Evolutionary conservation across 2,113 vertebrate species (phyloP).

Genomic region (Crypturellus undulatus): DNA sequence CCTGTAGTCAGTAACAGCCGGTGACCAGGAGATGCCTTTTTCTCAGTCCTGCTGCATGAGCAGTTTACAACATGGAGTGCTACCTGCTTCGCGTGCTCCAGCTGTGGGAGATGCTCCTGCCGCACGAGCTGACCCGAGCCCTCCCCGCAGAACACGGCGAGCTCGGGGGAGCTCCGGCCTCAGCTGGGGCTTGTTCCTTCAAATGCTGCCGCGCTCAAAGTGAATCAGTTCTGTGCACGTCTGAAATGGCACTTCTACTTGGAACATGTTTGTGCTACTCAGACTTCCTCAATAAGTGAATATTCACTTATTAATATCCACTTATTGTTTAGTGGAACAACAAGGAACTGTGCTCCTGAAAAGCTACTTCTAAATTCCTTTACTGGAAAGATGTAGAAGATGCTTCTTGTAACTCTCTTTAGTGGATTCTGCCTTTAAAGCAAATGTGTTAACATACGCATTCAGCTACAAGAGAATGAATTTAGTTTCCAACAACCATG

Average conservation of each 20-base stretch:
- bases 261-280: neutral
- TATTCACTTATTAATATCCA: neutral
- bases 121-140: slow-evolving; percentile 33
- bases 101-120: slow-evolving; percentile 61
- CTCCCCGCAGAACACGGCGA: neutral
- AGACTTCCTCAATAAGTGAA: neutral
- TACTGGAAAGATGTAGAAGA: neutral
- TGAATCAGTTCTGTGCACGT: slow-evolving; percentile 21
- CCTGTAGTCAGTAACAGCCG: slow-evolving; percentile 82
- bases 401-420: neutral
- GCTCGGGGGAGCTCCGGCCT: neutral
- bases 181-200: neutral
- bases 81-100: slow-evolving; percentile 56
- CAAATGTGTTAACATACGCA: neutral
- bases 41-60: slow-evolving; percentile 81
- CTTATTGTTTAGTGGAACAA: neutral
- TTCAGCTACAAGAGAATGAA: neutral
- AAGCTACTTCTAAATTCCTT: neutral
- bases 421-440: neutral
- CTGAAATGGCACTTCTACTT: slow-evolving; percentile 27
- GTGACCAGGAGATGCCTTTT: slow-evolving; percentile 77
- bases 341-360: neutral
- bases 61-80: slow-evolving; percentile 69
- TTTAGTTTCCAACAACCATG: neutral
- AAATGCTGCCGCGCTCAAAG: neutral